Evolutionary conservation across 1,140 invertebrate genomes (phyloP).

Genomic region (Conus ventricosus): DNA sequence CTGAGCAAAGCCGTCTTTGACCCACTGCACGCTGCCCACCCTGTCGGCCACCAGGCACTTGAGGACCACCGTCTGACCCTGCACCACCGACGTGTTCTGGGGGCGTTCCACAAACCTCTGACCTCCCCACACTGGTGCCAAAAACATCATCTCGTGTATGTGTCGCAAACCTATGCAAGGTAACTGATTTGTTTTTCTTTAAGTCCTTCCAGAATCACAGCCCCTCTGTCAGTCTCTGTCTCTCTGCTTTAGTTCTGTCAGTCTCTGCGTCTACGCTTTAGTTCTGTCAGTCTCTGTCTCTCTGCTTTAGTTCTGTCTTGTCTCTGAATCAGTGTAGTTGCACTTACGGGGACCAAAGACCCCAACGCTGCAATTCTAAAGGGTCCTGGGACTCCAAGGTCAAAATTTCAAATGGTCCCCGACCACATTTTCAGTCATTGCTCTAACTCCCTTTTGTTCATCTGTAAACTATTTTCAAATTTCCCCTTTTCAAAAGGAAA

Average conservation of each 20-base stretch:
- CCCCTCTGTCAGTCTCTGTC: not conserved
- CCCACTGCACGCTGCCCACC: conserved; percentile 93
- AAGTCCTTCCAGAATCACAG: not conserved
- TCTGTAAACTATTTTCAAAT: too few species aligned
- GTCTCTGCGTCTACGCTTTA: too few species aligned
- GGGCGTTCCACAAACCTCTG: conserved; percentile 54
- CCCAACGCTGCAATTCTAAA: too few species aligned
- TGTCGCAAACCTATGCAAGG: not conserved
- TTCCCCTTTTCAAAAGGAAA: too few species aligned
- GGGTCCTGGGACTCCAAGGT: too few species aligned
- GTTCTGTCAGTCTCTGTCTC: too few species aligned
- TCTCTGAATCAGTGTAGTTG: too few species aligned
- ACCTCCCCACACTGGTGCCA: conserved; percentile 34
- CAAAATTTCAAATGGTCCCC: too few species aligned
- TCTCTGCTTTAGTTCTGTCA: not conserved
- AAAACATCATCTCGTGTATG: not conserved
- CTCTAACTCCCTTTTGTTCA: too few species aligned
- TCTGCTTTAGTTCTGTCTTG: too few species aligned
- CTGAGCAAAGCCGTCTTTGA: conserved; percentile 94
- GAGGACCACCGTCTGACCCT: conserved; percentile 79
- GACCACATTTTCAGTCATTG: too few species aligned
- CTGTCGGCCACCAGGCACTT: conserved; percentile 90
- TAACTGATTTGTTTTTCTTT: not conserved
- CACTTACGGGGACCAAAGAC: too few species aligned
- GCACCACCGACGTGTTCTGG: conserved; percentile 51